Conservation (phyloP, 2,113 vertebrate genomes). For the Cinclus cinclus region DNA sequence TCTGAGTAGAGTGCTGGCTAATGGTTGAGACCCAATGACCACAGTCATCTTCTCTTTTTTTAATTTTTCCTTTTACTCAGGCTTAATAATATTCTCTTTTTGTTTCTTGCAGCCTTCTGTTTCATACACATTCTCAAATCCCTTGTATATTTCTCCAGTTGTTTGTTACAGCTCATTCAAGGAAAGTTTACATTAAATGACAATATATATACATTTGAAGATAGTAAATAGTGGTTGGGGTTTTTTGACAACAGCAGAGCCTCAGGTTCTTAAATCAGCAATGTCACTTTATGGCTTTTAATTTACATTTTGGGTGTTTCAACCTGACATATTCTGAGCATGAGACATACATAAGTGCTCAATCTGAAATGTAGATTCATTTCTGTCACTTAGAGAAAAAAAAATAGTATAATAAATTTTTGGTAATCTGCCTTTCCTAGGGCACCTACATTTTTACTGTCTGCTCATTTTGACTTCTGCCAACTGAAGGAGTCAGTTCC, state of each 20-base stretch:
- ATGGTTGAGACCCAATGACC: neutral
- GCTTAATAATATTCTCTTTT: neutral
- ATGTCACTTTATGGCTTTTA: slow-evolving; percentile 48
- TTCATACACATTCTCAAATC: neutral
- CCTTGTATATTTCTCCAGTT: neutral
- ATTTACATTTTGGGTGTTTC: slow-evolving; percentile 45
- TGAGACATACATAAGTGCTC: slow-evolving; percentile 20
- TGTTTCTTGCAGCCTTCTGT: neutral
- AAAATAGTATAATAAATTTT: slow-evolving; percentile 61
- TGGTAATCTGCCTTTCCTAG: slow-evolving; percentile 58
- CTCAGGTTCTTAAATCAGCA: slow-evolving; percentile 26
- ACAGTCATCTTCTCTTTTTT: neutral
- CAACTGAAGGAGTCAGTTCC: slow-evolving; percentile 7
- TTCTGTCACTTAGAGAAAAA: slow-evolving; percentile 53
- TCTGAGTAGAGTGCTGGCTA: neutral
- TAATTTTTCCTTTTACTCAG: neutral
- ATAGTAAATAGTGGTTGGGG: neutral
- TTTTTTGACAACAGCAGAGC: neutral
- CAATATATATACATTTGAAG: neutral
- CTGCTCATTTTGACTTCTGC: slow-evolving; percentile 4
- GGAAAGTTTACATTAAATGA: neutral
- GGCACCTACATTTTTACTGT: slow-evolving; percentile 40
- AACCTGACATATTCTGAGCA: slow-evolving; percentile 36
- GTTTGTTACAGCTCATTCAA: neutral
- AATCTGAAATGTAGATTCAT: slow-evolving; percentile 45